A percentile compares a stretch with the other conserved stretches of the same genome.
phyloP scores from a whole-genome alignment of 2,113 vertebrate genomes.

The Propithecus coquereli region DNA sequence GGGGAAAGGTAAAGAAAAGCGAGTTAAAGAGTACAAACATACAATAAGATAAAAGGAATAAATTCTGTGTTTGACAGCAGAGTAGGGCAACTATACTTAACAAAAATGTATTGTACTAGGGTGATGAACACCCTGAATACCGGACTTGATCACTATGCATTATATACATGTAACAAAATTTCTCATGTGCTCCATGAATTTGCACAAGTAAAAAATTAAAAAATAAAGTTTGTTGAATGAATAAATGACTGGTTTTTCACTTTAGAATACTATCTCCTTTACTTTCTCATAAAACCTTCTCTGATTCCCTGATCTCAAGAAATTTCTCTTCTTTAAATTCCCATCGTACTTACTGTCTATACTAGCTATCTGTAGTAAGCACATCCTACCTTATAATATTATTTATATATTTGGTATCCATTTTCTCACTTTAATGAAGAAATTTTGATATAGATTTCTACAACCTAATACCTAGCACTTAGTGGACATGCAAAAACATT shows the following conservation, averaged over 20 bases:
- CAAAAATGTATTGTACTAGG: no score
- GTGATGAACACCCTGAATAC: no score
- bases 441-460: neutral
- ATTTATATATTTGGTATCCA: neutral
- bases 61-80: no score
- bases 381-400: neutral
- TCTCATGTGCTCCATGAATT: no score
- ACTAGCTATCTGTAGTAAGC: neutral
- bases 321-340: neutral
- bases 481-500: neutral
- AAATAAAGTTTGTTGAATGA: no score
- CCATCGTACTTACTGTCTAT: neutral
- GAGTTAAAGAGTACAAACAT: no score
- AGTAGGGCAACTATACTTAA: no score
- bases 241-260: neutral
- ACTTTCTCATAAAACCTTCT: neutral
- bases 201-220: neutral
- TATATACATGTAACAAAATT: no score
- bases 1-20: no score
- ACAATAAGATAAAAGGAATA: no score
- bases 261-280: neutral
- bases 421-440: neutral
- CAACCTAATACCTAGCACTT: neutral
- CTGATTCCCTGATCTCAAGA: neutral
- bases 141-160: no score